These are phyloP conservation scores for Macquaria ambigua DNA, from an alignment of 2,113 vertebrate species.

Conservation along the genomic window DNA sequence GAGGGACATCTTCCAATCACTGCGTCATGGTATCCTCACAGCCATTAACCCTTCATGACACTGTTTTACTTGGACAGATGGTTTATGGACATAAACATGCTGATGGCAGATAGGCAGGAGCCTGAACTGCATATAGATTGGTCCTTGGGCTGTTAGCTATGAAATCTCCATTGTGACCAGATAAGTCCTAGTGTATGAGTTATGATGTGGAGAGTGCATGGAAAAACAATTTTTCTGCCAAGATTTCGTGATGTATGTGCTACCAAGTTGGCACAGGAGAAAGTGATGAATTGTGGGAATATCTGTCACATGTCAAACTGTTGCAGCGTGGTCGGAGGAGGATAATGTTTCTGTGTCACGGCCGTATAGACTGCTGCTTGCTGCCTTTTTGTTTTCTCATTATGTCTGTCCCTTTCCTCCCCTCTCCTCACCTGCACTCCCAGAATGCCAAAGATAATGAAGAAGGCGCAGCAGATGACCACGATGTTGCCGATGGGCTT, in stretches of 20 bases:
- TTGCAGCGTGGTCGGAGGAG: background rate
- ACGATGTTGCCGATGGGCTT: constrained; percentile 99
- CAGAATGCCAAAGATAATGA: constrained; percentile 99
- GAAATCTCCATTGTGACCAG: background rate
- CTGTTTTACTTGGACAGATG: constrained; percentile 33
- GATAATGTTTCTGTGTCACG: background rate
- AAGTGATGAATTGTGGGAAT: background rate
- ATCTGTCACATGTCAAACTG: constrained; percentile 16
- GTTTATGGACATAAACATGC: constrained; percentile 33
- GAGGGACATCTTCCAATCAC: background rate
- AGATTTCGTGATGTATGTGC: background rate
- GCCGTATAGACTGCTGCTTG: background rate
- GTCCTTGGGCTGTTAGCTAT: constrained; percentile 38
- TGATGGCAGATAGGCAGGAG: constrained; percentile 12
- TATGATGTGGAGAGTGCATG: background rate
- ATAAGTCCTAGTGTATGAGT: constrained; percentile 23
- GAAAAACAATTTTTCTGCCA: background rate
- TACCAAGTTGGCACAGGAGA: background rate
- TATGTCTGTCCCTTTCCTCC: background rate
- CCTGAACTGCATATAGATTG: constrained; percentile 8
- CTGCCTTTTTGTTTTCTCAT: background rate
- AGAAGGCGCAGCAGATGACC: constrained; percentile 99
- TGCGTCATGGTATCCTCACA: background rate
- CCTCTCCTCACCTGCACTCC: constrained; percentile 92
- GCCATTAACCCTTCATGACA: constrained; percentile 36